Evolutionary conservation across 2,888 invertebrate genomes (phyloP).

Genomic region (Dugesia japonica): DNA sequence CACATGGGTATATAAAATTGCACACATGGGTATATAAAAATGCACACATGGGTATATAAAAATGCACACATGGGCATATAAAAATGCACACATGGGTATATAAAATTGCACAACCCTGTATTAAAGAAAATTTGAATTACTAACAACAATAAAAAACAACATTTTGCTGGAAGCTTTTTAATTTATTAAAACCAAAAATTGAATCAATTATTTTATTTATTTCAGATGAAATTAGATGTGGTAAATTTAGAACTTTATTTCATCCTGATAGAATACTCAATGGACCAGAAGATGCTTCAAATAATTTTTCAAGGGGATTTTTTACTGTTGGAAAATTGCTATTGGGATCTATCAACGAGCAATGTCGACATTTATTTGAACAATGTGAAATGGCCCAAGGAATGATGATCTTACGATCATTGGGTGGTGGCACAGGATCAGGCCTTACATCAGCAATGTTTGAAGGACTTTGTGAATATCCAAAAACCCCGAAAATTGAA

Average conservation of each 20-base stretch:
- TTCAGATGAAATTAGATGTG: conserved; percentile 41
- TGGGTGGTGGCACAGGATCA: conserved; percentile 36
- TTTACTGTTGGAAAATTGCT: conserved; percentile 63
- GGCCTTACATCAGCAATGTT: conserved; percentile 50
- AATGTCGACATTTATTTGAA: conserved; percentile 58
- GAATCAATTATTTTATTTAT: too few species aligned
- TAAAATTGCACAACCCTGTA: too few species aligned
- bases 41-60: too few species aligned
- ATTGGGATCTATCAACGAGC: conserved; percentile 58
- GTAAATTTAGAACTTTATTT: conserved; percentile 42
- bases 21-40: too few species aligned
- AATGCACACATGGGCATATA: too few species aligned
- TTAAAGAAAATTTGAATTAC: too few species aligned
- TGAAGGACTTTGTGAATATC: conserved; percentile 55
- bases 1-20: too few species aligned
- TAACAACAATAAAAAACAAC: too few species aligned
- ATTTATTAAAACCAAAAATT: too few species aligned
- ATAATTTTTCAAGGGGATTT: conserved; percentile 65
- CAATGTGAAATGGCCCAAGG: conserved; percentile 57
- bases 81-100: too few species aligned
- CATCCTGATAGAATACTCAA: conserved; percentile 45
- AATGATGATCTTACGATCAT: conserved; percentile 34
- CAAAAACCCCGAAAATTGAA: conserved; percentile 42
- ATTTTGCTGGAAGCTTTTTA: too few species aligned
- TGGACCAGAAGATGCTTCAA: conserved; percentile 67